Conservation (phyloP, 2,888 invertebrate genomes). For the Aphodius sticticus region DNA sequence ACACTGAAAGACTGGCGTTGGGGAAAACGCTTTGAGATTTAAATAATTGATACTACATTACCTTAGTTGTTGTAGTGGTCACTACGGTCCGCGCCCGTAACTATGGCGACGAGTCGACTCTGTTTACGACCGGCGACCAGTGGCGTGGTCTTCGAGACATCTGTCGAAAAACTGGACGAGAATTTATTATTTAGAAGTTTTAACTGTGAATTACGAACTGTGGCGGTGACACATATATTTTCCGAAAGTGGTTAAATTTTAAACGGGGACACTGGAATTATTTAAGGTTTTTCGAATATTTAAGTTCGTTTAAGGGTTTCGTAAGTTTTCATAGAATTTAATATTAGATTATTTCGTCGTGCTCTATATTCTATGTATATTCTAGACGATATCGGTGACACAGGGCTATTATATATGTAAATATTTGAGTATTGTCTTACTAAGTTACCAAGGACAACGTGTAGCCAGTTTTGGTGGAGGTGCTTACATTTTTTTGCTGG, state of each 20-base stretch:
- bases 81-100: constrained; percentile 49
- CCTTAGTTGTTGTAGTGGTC: constrained; percentile 44
- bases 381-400: background rate
- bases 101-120: constrained; percentile 54
- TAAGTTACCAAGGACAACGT: background rate
- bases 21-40: constrained; percentile 55
- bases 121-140: constrained; percentile 32
- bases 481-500: background rate
- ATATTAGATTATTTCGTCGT: background rate
- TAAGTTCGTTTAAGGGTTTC: background rate
- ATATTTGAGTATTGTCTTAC: background rate
- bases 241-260: background rate
- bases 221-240: background rate
- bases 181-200: background rate
- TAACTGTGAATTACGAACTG: background rate
- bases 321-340: background rate
- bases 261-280: background rate
- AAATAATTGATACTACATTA: constrained; percentile 56
- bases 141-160: background rate
- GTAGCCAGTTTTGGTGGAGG: background rate
- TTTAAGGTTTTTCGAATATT: background rate
- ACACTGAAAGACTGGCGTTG: constrained; percentile 31
- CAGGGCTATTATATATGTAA: background rate
- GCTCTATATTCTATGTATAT: background rate
- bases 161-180: background rate